These are phyloP conservation scores for Sebastes goodei DNA, from an alignment of 2,797 vertebrate genomes.

Conservation along the genomic window DNA sequence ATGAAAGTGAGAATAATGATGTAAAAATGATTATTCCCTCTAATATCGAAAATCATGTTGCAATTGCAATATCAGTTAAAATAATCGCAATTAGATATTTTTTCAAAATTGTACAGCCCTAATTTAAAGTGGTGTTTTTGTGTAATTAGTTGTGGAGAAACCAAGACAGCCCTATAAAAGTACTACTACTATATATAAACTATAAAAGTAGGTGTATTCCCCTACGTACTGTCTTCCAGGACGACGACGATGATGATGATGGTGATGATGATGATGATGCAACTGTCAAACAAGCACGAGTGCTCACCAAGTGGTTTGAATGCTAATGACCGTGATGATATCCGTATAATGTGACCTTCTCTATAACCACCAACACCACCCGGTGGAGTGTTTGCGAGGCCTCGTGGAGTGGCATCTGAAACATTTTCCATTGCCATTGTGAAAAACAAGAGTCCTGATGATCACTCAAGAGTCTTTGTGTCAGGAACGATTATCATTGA, in stretches of 20 bases:
- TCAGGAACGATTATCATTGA: slow-evolving; percentile 65
- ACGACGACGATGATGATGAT: slow-evolving; percentile 13
- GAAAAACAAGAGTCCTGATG: slow-evolving; percentile 49
- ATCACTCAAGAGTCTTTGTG: slow-evolving; percentile 65
- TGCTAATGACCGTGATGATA: slow-evolving; percentile 40
- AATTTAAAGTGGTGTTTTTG: no score
- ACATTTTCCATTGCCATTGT: slow-evolving; percentile 47
- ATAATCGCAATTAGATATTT: no score
- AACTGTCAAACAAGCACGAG: slow-evolving; percentile 39
- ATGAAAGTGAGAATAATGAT: no score
- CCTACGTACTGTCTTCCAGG: neutral
- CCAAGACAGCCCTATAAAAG: no score
- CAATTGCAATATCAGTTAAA: no score
- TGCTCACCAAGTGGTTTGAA: slow-evolving; percentile 51
- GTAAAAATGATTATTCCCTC: no score
- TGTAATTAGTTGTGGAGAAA: no score
- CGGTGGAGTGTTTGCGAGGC: slow-evolving; percentile 50
- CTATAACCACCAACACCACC: slow-evolving; percentile 34
- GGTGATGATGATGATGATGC: slow-evolving; percentile 19
- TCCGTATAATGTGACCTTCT: slow-evolving; percentile 63
- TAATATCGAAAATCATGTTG: no score
- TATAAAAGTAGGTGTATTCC: no score
- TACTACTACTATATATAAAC: no score
- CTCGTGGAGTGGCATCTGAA: slow-evolving; percentile 55
- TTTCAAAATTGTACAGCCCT: no score